phyloP scores from a whole-genome alignment of 2,797 vertebrate genomes.

The Anguilla anguilla region DNA sequence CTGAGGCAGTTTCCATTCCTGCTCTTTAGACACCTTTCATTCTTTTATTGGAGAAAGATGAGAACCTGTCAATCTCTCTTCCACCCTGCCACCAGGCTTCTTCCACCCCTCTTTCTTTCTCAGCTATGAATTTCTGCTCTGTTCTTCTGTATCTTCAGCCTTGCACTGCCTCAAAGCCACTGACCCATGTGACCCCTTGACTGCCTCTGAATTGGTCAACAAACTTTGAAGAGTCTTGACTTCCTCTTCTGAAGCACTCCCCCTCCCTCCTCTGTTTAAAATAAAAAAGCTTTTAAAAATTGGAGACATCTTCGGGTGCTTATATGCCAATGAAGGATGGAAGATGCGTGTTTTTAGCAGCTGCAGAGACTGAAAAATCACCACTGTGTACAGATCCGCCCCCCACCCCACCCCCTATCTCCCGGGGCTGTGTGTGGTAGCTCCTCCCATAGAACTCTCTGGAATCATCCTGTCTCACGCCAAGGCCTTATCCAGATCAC shows the following conservation, averaged over 20 bases:
- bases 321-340: neutral
- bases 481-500: neutral
- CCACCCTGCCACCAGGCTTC: slow-evolving; percentile 21
- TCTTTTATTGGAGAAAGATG: neutral
- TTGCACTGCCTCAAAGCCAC: neutral
- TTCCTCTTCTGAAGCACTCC: slow-evolving; percentile 15
- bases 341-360: neutral
- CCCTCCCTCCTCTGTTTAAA: neutral
- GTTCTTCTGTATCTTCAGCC: slow-evolving; percentile 27
- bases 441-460: neutral
- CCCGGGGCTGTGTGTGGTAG: neutral
- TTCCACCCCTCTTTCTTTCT: slow-evolving; percentile 45
- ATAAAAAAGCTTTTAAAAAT: slow-evolving; percentile 22
- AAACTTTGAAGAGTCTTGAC: neutral
- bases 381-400: neutral
- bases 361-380: neutral
- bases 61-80: slow-evolving; percentile 28
- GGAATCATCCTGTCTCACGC: neutral
- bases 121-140: neutral
- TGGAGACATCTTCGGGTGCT: slow-evolving; percentile 8
- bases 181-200: slow-evolving; percentile 25
- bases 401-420: neutral
- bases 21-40: slow-evolving; percentile 23
- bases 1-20: neutral
- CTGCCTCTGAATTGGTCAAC: neutral